Percentiles rank a stretch among this genome's conserved stretches.
phyloP scores from a whole-genome alignment of 30 jellyfish, hydroid and myxozoan genomes.

The Rhopilema esculentum region DNA sequence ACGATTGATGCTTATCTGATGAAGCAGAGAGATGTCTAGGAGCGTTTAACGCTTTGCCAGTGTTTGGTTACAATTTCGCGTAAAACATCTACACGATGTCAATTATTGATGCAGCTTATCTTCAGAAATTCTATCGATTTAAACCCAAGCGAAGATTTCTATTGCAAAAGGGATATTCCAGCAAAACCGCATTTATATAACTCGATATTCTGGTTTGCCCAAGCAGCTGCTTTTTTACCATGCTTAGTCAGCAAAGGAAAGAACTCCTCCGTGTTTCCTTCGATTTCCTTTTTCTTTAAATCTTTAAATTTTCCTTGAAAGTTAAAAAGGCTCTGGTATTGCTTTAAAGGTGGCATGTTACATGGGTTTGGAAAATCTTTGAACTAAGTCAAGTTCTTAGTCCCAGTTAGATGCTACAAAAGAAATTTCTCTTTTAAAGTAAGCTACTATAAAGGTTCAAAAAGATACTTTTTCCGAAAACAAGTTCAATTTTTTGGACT shows the following conservation, averaged over 20 bases:
- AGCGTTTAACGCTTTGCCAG: background rate
- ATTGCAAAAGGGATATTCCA: background rate
- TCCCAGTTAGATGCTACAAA: too few relatives aligned
- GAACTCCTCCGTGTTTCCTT: background rate
- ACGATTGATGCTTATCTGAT: background rate
- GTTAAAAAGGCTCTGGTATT: too few relatives aligned
- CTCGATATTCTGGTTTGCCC: background rate
- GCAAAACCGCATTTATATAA: background rate
- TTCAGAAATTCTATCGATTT: conserved; percentile 2
- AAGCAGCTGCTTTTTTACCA: background rate
- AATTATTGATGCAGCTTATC: conserved; percentile 11
- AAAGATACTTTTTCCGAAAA: too few relatives aligned
- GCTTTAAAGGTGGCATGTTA: too few relatives aligned
- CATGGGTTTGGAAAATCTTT: too few relatives aligned
- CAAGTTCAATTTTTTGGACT: too few relatives aligned
- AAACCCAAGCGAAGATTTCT: conserved; percentile 6
- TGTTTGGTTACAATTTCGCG: conserved; percentile 10
- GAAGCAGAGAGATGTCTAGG: background rate
- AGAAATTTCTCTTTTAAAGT: too few relatives aligned
- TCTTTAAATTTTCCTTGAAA: too few relatives aligned
- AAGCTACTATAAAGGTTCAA: too few relatives aligned
- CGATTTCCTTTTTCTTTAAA: too few relatives aligned
- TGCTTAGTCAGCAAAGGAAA: background rate
- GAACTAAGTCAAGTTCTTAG: too few relatives aligned
- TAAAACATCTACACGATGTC: background rate